Evolutionary conservation across 1,140 invertebrate species (phyloP).

Genomic region (Diabrotica undecimpunctata): DNA sequence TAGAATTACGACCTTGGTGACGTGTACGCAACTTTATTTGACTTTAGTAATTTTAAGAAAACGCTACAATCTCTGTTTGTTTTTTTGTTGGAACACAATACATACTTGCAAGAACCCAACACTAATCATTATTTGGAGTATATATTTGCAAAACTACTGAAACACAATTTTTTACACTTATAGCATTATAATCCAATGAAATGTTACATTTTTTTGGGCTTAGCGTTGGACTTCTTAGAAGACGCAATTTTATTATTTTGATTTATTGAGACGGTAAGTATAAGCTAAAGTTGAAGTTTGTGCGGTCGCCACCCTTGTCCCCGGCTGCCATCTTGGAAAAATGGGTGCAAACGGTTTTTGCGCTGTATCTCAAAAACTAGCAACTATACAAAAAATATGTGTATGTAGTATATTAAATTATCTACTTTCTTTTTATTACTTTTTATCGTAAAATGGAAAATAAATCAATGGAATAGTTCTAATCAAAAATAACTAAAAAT

Average conservation of each 20-base stretch:
- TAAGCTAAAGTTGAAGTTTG: neutral
- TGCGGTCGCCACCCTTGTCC: constrained; percentile 4
- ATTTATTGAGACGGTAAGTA: neutral
- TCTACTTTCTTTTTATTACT: neutral
- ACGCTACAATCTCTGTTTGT: too few species aligned
- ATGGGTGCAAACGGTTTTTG: constrained; percentile 5
- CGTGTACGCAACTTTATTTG: too few species aligned
- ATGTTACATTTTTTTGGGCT: too few species aligned
- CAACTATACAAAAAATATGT: neutral
- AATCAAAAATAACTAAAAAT: too few species aligned
- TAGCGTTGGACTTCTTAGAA: neutral
- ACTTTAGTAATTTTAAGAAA: too few species aligned
- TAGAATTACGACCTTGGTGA: too few species aligned
- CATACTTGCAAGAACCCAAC: too few species aligned
- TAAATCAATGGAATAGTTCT: too few species aligned
- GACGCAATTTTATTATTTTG: constrained; percentile 8
- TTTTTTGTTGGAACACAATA: too few species aligned
- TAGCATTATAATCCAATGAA: neutral
- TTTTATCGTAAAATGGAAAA: neutral
- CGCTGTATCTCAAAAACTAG: neutral
- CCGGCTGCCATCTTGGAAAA: constrained; percentile 9
- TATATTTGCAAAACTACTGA: too few species aligned
- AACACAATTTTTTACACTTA: too few species aligned
- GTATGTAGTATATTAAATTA: neutral
- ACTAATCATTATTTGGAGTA: too few species aligned